phyloP scores from a whole-genome alignment of 2,113 vertebrate genomes.

The Orcinus orca region DNA sequence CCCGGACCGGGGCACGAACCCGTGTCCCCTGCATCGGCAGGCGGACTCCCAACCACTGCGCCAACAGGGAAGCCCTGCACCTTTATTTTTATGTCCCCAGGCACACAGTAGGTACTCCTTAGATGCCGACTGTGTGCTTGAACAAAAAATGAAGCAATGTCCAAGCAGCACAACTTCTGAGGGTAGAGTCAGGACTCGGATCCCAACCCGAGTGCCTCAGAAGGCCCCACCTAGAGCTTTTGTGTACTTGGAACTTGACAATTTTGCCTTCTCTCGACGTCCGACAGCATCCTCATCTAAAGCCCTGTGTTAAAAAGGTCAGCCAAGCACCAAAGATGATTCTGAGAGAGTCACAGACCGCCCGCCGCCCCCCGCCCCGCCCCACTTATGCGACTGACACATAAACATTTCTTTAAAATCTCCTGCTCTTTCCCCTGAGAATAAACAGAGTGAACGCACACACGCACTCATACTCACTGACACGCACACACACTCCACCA shows the following conservation, averaged over 20 bases:
- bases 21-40: too few relatives aligned
- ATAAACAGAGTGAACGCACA: background rate
- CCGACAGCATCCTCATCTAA: background rate
- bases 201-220: background rate
- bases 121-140: background rate
- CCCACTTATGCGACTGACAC: background rate
- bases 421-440: background rate
- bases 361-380: background rate
- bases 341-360: background rate
- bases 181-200: accelerated
- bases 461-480: background rate
- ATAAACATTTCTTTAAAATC: background rate
- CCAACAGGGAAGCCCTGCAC: too few relatives aligned
- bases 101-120: background rate
- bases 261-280: background rate
- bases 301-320: background rate
- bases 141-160: background rate
- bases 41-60: too few relatives aligned
- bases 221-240: background rate
- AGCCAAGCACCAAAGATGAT: background rate
- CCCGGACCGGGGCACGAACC: too few relatives aligned
- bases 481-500: background rate
- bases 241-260: background rate
- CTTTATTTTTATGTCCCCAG: background rate
- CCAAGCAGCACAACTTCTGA: background rate